These are phyloP conservation scores for Mythimna lalbum DNA, from an alignment of 2,888 invertebrate genomes.

Conservation along the genomic window DNA sequence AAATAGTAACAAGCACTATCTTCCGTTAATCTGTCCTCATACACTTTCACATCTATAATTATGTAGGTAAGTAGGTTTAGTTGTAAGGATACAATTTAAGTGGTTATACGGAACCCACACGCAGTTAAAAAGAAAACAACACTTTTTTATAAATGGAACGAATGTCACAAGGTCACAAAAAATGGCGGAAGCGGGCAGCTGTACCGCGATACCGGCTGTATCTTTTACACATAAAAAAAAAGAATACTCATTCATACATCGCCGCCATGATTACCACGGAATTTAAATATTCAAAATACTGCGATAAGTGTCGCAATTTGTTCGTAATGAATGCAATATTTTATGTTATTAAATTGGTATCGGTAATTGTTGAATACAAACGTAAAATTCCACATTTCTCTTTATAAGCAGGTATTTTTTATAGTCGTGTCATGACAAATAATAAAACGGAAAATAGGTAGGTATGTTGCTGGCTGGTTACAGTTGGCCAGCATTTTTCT, in stretches of 20 bases:
- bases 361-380: conserved; percentile 15
- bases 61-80: too few species aligned
- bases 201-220: conserved; percentile 42
- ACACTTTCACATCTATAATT: too few species aligned
- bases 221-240: conserved; percentile 30
- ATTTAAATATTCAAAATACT: conserved; percentile 56
- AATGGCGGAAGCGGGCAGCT: conserved; percentile 58
- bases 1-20: too few species aligned
- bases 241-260: conserved; percentile 39
- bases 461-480: background rate
- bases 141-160: conserved; percentile 34
- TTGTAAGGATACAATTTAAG: conserved; percentile 7
- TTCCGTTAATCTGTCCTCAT: too few species aligned
- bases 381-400: conserved; percentile 16
- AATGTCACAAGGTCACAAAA: conserved; percentile 53
- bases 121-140: conserved; percentile 15
- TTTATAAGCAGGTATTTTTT: conserved; percentile 2
- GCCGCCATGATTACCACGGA: conserved; percentile 35
- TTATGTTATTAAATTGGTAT: conserved; percentile 45
- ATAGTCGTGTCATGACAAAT: conserved; percentile 8
- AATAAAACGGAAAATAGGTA: background rate
- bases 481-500: conserved; percentile 13
- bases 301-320: conserved; percentile 48
- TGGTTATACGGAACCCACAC: conserved; percentile 35
- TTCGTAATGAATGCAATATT: conserved; percentile 46